Evolutionary conservation across 2,888 invertebrate species (phyloP).

Genomic region (Sinopyrophorus schimmeli): DNA sequence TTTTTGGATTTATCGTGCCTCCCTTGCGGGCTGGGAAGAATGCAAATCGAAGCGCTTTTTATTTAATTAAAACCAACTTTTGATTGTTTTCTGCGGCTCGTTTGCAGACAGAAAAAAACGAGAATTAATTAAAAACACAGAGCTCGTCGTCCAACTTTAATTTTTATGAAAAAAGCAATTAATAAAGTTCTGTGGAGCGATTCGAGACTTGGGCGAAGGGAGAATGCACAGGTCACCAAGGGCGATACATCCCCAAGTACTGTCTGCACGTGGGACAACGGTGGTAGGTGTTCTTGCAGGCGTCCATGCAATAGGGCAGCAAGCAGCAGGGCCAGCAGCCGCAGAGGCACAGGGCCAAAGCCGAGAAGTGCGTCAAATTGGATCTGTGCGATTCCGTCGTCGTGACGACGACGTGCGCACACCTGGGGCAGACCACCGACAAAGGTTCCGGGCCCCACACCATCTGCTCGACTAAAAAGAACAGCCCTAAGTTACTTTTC

Average conservation of each 20-base stretch:
- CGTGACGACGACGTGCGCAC: conserved; percentile 48
- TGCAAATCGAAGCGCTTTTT: too few species aligned
- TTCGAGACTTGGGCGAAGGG: too few species aligned
- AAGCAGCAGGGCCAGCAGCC: conserved; percentile 54
- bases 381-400: conserved; percentile 45
- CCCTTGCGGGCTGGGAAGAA: too few species aligned
- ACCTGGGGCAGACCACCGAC: conserved; percentile 48
- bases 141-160: background rate
- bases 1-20: background rate
- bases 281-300: conserved; percentile 52
- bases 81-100: background rate
- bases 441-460: conserved; percentile 50
- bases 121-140: too few species aligned
- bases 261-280: conserved; percentile 50
- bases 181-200: too few species aligned
- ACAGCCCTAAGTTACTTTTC: conserved; percentile 2
- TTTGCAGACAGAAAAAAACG: too few species aligned
- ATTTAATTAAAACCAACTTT: background rate
- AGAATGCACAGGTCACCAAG: too few species aligned
- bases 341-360: conserved; percentile 50
- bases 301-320: conserved; percentile 51
- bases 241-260: conserved; percentile 51
- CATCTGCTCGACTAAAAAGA: conserved; percentile 41
- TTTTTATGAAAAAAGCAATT: background rate
- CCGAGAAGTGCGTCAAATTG: conserved; percentile 48